Evolutionary conservation across 2,888 invertebrate genomes (phyloP).

Genomic region (Nomada fucata): DNA sequence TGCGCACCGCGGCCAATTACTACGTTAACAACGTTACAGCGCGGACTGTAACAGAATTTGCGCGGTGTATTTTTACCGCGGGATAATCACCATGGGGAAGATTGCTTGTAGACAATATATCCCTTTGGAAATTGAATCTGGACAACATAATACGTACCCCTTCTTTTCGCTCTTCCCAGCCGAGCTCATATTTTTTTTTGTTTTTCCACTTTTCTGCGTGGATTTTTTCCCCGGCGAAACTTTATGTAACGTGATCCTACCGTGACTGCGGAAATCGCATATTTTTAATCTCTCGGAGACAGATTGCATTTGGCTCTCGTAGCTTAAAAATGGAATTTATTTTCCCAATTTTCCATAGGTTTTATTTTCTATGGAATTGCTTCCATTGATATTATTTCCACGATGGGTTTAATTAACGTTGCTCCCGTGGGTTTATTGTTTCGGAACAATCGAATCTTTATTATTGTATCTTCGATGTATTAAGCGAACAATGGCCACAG

Average conservation of each 20-base stretch:
- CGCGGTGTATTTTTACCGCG: constrained; percentile 27
- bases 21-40: constrained; percentile 46
- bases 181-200: too few relatives aligned
- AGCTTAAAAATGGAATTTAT: not conserved
- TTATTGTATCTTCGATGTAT: not conserved
- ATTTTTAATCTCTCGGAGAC: not conserved
- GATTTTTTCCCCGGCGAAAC: not conserved
- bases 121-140: constrained; percentile 30
- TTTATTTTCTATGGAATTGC: not conserved
- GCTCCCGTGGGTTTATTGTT: not conserved
- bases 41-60: constrained; percentile 38
- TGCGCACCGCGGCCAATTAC: constrained; percentile 33
- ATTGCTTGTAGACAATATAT: not conserved
- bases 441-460: not conserved
- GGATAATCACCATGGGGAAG: not conserved
- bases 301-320: constrained; percentile 7
- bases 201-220: not conserved
- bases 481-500: too few relatives aligned
- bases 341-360: not conserved
- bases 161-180: not conserved
- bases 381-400: not conserved
- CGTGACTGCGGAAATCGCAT: not conserved
- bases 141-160: not conserved
- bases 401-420: not conserved
- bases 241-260: not conserved